phyloP scores from a whole-genome alignment of 2,888 invertebrate species.

The Drosophila paramelanica region DNA sequence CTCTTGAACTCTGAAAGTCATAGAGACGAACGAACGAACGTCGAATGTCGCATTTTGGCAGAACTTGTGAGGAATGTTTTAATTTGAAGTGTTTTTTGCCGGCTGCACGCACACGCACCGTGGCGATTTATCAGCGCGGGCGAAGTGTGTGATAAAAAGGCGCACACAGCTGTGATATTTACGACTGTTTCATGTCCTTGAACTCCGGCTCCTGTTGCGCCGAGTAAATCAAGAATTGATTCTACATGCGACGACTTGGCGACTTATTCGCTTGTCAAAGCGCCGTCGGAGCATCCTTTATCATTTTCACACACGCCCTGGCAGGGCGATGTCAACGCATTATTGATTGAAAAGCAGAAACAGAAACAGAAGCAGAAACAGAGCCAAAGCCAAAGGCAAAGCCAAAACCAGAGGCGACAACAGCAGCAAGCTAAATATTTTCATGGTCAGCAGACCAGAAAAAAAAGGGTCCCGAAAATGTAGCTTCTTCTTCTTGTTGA shows the following conservation, averaged over 20 bases:
- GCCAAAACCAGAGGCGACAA: background rate
- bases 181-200: constrained; percentile 53
- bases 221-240: constrained; percentile 39
- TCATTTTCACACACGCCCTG: constrained; percentile 64
- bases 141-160: constrained; percentile 36
- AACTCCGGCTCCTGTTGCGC: constrained; percentile 41
- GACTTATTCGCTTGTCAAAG: constrained; percentile 18
- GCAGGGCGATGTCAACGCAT: constrained; percentile 44
- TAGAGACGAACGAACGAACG: constrained; percentile 22
- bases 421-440: constrained; percentile 52
- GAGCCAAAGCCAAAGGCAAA: constrained; percentile 8
- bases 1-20: constrained; percentile 8
- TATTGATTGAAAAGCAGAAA: constrained; percentile 65
- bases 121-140: constrained; percentile 45
- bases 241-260: constrained; percentile 20
- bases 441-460: constrained; percentile 74
- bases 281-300: constrained; percentile 46
- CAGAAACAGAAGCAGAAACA: constrained; percentile 9
- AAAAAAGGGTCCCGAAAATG: constrained; percentile 44
- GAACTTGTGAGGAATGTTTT: constrained; percentile 73
- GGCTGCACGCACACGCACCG: constrained; percentile 32
- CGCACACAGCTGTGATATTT: constrained; percentile 43
- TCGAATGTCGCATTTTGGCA: constrained; percentile 6
- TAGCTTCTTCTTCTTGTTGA: constrained; percentile 4
- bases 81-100: constrained; percentile 62